phyloP scores from a whole-genome alignment of 1,140 invertebrate genomes.

The Pachyrhynchus sulphureomaculatus region DNA sequence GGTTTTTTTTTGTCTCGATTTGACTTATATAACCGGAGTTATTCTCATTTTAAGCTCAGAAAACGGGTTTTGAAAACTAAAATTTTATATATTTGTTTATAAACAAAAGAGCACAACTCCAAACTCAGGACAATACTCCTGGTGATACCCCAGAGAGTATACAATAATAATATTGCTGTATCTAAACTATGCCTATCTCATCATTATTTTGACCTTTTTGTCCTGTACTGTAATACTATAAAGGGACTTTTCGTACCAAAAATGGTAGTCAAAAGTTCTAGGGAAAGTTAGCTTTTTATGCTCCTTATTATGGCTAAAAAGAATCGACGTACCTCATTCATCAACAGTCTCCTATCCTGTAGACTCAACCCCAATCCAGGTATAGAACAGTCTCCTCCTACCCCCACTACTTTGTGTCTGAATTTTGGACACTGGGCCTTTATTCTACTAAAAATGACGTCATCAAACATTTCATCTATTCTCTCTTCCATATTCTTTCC shows the following conservation, averaged over 20 bases:
- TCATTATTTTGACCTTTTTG: too few relatives aligned
- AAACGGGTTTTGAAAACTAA: too few relatives aligned
- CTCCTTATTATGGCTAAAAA: constrained; percentile 38
- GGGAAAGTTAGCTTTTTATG: background rate
- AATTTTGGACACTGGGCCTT: constrained; percentile 59
- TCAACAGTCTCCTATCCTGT: constrained; percentile 59
- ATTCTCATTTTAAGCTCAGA: too few relatives aligned
- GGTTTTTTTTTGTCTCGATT: too few relatives aligned
- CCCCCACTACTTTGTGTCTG: constrained; percentile 62
- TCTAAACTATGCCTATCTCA: too few relatives aligned
- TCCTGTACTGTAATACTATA: too few relatives aligned
- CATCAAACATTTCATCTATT: constrained; percentile 65
- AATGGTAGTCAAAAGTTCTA: background rate
- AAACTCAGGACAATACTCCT: too few relatives aligned
- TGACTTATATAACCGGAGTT: too few relatives aligned
- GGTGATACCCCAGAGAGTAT: too few relatives aligned
- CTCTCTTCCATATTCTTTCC: constrained; percentile 66
- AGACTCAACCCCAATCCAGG: constrained; percentile 63
- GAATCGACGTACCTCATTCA: constrained; percentile 65
- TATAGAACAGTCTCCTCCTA: constrained; percentile 65
- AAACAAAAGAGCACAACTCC: too few relatives aligned
- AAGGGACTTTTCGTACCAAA: background rate
- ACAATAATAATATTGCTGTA: too few relatives aligned
- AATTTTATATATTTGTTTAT: too few relatives aligned
- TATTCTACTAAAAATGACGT: constrained; percentile 50